These are phyloP conservation scores for Burhinus bistriatus DNA, from an alignment of 2,113 vertebrate species.

Conservation along the genomic window DNA sequence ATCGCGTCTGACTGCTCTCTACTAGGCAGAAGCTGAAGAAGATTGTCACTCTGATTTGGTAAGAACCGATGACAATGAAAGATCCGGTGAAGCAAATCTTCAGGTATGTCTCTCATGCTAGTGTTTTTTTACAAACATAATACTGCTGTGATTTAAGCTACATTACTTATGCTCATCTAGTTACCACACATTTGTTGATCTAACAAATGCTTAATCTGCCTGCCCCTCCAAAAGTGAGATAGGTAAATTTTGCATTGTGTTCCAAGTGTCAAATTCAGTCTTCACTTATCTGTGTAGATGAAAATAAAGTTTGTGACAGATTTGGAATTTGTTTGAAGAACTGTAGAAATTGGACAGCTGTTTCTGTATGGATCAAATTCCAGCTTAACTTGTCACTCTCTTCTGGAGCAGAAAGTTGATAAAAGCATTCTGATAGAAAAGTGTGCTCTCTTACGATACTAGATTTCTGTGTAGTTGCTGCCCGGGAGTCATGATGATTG, in stretches of 20 bases:
- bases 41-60: slow-evolving; percentile 79
- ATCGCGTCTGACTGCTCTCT: not conserved
- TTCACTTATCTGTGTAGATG: not conserved
- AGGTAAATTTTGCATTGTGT: not conserved
- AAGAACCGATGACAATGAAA: slow-evolving; percentile 82
- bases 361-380: not conserved
- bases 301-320: not conserved
- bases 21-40: slow-evolving; percentile 90
- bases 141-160: not conserved
- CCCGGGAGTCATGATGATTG: not conserved
- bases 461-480: not conserved
- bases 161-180: not conserved
- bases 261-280: not conserved
- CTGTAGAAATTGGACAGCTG: not conserved
- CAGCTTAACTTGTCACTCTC: not conserved
- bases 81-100: slow-evolving; percentile 84
- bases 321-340: not conserved
- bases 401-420: not conserved
- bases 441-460: not conserved
- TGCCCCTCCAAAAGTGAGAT: not conserved
- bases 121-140: not conserved
- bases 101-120: slow-evolving; percentile 70
- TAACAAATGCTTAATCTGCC: not conserved
- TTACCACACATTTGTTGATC: not conserved
- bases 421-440: not conserved